Percentiles rank a stretch among this genome's conserved stretches.
These are phyloP conservation scores for Limnephilus rhombicus DNA, from an alignment of 2,888 invertebrate species.

Conservation along the genomic window DNA sequence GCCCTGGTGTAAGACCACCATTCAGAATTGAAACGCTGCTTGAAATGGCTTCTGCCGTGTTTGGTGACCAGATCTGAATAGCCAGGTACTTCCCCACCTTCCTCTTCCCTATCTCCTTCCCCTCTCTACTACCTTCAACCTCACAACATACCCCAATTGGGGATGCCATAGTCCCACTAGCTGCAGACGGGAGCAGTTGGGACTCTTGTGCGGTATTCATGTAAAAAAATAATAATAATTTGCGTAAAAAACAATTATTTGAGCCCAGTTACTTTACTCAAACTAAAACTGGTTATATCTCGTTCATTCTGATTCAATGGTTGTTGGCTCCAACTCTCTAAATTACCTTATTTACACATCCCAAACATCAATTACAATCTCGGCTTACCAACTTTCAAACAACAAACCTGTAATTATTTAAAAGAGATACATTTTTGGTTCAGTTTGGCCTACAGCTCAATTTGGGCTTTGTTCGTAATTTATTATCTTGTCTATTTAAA, in stretches of 20 bases:
- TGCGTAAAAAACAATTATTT: not conserved
- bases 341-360: constrained; percentile 49
- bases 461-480: not conserved
- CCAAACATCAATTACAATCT: constrained; percentile 43
- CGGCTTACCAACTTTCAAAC: constrained; percentile 33
- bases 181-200: no score
- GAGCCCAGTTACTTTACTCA: not conserved
- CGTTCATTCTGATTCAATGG: not conserved
- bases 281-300: not conserved
- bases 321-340: constrained; percentile 3
- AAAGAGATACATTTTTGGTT: not conserved
- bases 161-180: no score
- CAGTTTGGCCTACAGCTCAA: not conserved
- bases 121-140: no score
- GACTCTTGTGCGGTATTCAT: no score
- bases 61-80: no score
- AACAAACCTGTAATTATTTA: constrained; percentile 38
- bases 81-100: no score
- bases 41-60: no score
- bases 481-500: constrained; percentile 1
- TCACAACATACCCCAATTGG: no score
- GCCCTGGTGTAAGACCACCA: no score
- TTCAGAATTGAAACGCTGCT: no score
- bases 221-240: no score
- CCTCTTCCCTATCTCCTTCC: no score